These are phyloP conservation scores for Tokudaia tokunoshimensis DNA, from an alignment of 2,797 vertebrate species.

Conservation along the genomic window DNA sequence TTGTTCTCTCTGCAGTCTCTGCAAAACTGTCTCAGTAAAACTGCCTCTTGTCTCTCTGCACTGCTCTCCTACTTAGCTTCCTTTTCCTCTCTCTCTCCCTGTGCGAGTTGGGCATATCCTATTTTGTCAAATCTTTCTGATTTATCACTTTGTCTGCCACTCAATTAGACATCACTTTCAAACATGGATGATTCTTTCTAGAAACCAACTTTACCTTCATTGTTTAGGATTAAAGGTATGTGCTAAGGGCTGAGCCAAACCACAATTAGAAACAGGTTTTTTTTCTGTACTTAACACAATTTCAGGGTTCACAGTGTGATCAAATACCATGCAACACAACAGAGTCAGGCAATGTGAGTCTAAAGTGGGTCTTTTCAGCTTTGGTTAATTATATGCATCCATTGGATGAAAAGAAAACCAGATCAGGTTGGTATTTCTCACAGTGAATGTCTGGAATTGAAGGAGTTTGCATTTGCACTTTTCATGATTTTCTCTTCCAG, in stretches of 20 bases:
- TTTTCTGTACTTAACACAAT: not conserved
- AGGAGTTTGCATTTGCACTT: conserved; percentile 11
- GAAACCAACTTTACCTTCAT: not conserved
- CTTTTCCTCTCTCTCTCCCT: not conserved
- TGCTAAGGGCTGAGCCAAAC: not conserved
- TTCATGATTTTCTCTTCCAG: conserved; percentile 81
- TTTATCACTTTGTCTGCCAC: not conserved
- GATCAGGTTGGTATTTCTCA: not conserved
- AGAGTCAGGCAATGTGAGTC: not conserved
- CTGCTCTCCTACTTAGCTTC: not conserved
- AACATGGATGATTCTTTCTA: not conserved
- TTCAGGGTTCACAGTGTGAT: not conserved
- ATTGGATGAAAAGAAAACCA: not conserved
- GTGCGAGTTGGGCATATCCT: not conserved
- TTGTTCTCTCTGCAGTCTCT: not conserved
- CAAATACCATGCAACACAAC: not conserved
- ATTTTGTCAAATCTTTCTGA: not conserved
- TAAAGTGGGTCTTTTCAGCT: not conserved
- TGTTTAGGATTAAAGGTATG: not conserved
- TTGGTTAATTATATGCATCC: not conserved
- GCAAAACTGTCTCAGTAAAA: not conserved
- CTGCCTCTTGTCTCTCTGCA: not conserved
- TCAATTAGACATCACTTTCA: not conserved
- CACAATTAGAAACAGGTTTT: not conserved
- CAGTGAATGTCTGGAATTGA: not conserved